Base-by-base conservation (phyloP, 2,888 invertebrate species). In the Melieria picta region DNA sequence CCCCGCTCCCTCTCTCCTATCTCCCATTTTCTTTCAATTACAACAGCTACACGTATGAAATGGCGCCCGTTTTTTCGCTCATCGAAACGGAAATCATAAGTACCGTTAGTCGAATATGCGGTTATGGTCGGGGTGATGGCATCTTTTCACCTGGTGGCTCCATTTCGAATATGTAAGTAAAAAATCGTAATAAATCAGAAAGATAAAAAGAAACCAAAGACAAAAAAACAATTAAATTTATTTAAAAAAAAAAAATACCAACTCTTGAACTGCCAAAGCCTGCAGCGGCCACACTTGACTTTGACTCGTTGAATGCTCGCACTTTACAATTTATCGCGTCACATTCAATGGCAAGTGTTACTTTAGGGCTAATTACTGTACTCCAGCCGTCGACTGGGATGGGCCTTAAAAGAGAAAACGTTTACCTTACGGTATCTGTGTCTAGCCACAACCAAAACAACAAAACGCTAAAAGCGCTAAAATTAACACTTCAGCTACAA, bases 81-180 rank as follows among this genome's bases (percentile, higher is more conserved):
- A 90, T 93, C 72, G 95, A 95, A 83, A 87, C 90, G 61, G 90
- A 91, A 80, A 87, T 94, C 2, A 84, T 93, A 60, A 84, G 87
- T 7, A 90, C 90, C 73, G 86, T 91, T 3, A 88, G 92, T 50
- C 83, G 88, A 11, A 79, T 93, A 47, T 89, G 92, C 73, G 92
- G 92, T 0, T 91, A 92, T 70, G 78, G 79, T 5, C 85, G 90
- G 42, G 77, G 92, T 1, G 94, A 94, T 81, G 94, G 94, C 2
- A 92, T 94, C 65, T 91, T 94, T 80, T 89, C 91, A 58, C 93
- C 94, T 5, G 94, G 95, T 30, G 95, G 95, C 3, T 94, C 94
- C 63, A 88, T 92, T 57, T 91, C 94, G 4, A 93, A 94, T 84
- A 90, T 95, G 89, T 86, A 75, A 76, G 79, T 75, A 67, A 9